Conservation (phyloP, 2,113 vertebrate species). For the Meriones unguiculatus region DNA sequence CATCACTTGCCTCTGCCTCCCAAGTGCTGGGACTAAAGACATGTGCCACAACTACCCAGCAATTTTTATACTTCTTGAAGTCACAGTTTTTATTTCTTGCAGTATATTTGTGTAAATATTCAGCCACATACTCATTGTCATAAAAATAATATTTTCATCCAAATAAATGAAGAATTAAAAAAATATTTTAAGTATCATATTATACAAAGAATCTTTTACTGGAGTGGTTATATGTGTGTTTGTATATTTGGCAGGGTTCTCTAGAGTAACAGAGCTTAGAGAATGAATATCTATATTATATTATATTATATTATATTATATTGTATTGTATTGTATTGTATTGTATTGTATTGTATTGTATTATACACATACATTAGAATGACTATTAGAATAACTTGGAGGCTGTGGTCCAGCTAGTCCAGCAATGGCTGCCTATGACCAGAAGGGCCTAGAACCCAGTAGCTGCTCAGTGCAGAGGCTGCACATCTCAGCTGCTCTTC, state of each 20-base stretch:
- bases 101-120: neutral
- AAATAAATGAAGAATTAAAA: neutral
- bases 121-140: neutral
- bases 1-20: neutral
- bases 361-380: neutral
- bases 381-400: neutral
- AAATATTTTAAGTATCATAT: neutral
- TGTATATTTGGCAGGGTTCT: neutral
- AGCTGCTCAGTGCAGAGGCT: neutral
- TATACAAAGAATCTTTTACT: neutral
- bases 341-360: neutral
- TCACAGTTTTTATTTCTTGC: neutral
- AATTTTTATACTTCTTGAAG: neutral
- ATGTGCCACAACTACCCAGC: fast-evolving
- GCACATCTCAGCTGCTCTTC: neutral
- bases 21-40: neutral
- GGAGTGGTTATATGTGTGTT: neutral
- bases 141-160: neutral
- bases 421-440: neutral
- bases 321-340: neutral
- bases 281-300: neutral
- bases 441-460: neutral
- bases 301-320: neutral
- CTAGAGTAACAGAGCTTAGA: neutral
- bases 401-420: neutral